Evolutionary conservation across 2,113 vertebrate species (phyloP), one percentile per base, ranked within the genome.

Genomic region (Solea solea): DNA sequence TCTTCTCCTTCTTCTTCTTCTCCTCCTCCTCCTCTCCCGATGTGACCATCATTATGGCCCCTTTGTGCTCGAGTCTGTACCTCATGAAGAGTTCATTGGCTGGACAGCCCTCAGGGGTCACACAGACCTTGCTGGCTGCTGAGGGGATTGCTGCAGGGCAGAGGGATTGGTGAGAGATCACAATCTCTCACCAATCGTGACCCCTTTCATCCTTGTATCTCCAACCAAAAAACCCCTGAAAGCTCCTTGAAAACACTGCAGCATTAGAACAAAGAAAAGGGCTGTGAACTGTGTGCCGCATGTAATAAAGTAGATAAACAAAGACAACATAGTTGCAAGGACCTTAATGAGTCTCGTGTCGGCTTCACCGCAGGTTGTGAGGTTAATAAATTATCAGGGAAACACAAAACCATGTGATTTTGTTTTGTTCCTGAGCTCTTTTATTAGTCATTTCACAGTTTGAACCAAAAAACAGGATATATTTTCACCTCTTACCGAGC

Each of bases 141-240:
- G 63, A 76, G 73, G 73, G 75, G 76, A 83, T 85, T 73, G 82
- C 87, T 83, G 71, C 45, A 53, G 80, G 83, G 80, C 74, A 63
- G 25, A 71, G 21, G 57, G 81, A 80, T 74, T 41, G 57, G 10
- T 63, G 44, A 74, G 72, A 69, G 76, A 85, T 80, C 84, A 76
- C 69, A n/a, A n/a, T n/a, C n/a, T n/a, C n/a, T n/a, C n/a, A n/a
- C n/a, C n/a, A n/a, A n/a, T n/a, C n/a, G 27, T 67, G 75, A 78
- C 64, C 69, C 8, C 41, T 55, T 63, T 69, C 64, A 56, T 64
- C 74, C 56, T 16, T 6, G 40, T 59, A 73, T 21, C 25, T 64
- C n/a, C 63, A 48, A 49, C 58, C 66, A 9, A 65, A 46, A 28
- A 7, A 13, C 10, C 41, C 44, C 21, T 1, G 5, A 28, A 63